Base-by-base conservation (phyloP, 1,140 invertebrate genomes). In the Drosophila littoralis region DNA sequence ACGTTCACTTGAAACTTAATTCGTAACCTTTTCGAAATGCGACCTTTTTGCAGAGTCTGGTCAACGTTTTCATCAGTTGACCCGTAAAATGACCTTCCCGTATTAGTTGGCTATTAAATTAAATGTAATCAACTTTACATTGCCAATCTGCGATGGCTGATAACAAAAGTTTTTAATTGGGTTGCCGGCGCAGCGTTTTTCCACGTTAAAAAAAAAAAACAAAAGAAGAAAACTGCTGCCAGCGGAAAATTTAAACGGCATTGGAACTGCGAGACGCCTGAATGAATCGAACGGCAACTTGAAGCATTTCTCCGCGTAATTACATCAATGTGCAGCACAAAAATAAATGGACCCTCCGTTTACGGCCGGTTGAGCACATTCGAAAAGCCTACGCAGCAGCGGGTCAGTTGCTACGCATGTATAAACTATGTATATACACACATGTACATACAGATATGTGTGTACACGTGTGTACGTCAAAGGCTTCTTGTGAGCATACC, bases 81-180 rank as follows among this genome's bases (percentile, higher is more conserved):
- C 9, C 9, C 45, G 12, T 48, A 6, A 48, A 48, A 48, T 48
- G 45, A 48, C 45, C 45, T 48, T 48, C 12, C 17, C 52, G 15
- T 42, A 40, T 40, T 28, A 28, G 54, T 28, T 17, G 7, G 48
- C 75, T 70, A 58, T 57, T 54, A 51, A 84, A 69, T 77, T 51
- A 67, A 64, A 82, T 81, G 58, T 79, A 86, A 86, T 86, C 83
- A 86, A 88, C 64, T 78, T 88, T 76, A 42, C 71, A 74, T 68
- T 74, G 65, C 13, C 71, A 68, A 82, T 76, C 75, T 70, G 64
- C 22, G 63, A 45, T 67, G 78, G 75, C 33, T 59, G 71, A 82
- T 79, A 79, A 79, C 70, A 85, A 85, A 86, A 86, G 79, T 88
- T 86, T 85, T 86, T 86, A 86, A 86, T 88, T 86, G 83, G 82